A percentile compares a stretch with the other conserved stretches of the same genome.
Evolutionary conservation across 2,888 invertebrate species (phyloP).

Genomic region (Drosophila ezoana): DNA sequence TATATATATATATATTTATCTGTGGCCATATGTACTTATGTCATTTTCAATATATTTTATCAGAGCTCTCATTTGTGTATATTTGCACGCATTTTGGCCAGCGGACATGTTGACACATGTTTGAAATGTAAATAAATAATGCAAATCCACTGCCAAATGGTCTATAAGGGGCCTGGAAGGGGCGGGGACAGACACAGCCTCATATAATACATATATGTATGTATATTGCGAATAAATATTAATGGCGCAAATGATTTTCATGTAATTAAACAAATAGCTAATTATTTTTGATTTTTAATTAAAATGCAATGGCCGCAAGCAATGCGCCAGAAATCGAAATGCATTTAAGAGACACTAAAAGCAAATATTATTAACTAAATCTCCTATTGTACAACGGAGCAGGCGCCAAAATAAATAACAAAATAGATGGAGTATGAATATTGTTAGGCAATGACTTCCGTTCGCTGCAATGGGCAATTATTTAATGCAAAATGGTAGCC

Average conservation of each 20-base stretch:
- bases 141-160: constrained; percentile 25
- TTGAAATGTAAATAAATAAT: constrained; percentile 78
- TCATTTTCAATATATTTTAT: constrained; percentile 62
- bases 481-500: constrained; percentile 17
- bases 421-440: constrained; percentile 30
- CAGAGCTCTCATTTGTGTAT: constrained; percentile 55
- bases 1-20: constrained; percentile 45
- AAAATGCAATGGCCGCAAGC: constrained; percentile 69
- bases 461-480: constrained; percentile 24
- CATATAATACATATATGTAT: constrained; percentile 42
- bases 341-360: constrained; percentile 49
- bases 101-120: constrained; percentile 77
- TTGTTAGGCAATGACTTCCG: constrained; percentile 40
- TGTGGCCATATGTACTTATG: constrained; percentile 49
- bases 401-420: constrained; percentile 33
- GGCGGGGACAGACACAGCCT: constrained; percentile 36
- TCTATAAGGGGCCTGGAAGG: neutral
- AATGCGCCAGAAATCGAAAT: constrained; percentile 32
- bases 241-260: constrained; percentile 76
- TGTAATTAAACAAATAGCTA: constrained; percentile 80
- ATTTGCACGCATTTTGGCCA: constrained; percentile 59
- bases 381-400: constrained; percentile 6
- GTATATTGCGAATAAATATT: constrained; percentile 70
- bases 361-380: constrained; percentile 23
- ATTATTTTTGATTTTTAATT: constrained; percentile 80